Percentiles rank a stretch among this genome's conserved stretches.
Evolutionary conservation across 2,113 vertebrate species (phyloP).

Genomic region (Ciconia stormi): DNA sequence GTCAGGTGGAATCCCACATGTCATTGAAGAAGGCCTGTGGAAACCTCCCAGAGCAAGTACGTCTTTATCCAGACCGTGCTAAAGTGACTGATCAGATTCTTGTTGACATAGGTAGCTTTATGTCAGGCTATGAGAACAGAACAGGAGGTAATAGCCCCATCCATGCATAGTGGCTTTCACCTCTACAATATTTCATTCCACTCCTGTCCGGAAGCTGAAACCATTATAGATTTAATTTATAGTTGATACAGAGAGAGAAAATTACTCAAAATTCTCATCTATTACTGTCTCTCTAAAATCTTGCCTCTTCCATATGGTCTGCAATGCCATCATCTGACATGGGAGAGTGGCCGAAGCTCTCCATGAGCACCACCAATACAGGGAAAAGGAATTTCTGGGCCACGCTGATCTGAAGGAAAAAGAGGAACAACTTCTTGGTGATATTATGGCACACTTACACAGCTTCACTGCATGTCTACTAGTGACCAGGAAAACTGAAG

Average conservation of each 20-base stretch:
- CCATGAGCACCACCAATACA: not conserved
- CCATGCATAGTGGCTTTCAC: not conserved
- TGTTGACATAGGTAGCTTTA: not conserved
- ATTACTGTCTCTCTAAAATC: not conserved
- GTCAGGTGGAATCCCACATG: not conserved
- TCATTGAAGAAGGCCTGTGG: not conserved
- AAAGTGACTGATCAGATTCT: not conserved
- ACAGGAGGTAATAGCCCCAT: not conserved
- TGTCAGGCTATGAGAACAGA: not conserved
- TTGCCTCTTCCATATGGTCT: not conserved
- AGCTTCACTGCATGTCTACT: not conserved
- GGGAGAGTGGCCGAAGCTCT: not conserved
- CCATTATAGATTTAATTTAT: not conserved
- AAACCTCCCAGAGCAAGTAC: not conserved
- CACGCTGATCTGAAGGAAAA: not conserved
- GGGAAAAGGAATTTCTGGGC: not conserved
- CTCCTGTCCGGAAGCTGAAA: not conserved
- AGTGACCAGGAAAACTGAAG: not conserved
- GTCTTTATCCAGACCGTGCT: not conserved
- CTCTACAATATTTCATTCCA: not conserved
- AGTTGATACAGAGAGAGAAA: not conserved
- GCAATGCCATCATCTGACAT: not conserved
- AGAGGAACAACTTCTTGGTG: not conserved
- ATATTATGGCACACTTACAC: not conserved
- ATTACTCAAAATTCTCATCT: not conserved